Conservation (phyloP, 2,888 invertebrate species). For the Digitonthophagus gazella region DNA sequence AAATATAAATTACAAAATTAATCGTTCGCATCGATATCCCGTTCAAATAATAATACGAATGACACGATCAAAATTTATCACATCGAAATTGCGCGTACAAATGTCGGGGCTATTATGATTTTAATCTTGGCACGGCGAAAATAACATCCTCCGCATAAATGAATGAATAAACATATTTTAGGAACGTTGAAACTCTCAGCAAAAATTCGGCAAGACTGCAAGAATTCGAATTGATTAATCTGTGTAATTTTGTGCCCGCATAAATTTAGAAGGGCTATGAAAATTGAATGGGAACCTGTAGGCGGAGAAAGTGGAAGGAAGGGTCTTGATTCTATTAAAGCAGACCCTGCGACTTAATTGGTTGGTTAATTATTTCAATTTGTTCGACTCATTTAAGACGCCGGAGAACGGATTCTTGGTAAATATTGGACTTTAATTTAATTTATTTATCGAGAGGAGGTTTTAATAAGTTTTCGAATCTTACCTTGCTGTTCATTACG, state of each 20-base stretch:
- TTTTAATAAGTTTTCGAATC: neutral
- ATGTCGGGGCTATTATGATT: neutral
- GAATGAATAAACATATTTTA: too few species aligned
- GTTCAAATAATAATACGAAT: neutral
- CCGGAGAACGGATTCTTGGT: neutral
- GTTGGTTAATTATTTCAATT: neutral
- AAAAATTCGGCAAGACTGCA: neutral
- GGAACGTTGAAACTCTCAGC: too few species aligned
- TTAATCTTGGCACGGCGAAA: neutral
- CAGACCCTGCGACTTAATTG: neutral
- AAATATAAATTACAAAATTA: neutral
- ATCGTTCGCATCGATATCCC: neutral
- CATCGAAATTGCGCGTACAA: neutral
- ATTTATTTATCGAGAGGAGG: neutral
- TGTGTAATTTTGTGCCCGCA: neutral
- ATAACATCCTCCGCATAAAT: neutral
- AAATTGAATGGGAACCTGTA: neutral
- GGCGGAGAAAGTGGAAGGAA: neutral
- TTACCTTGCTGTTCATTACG: neutral
- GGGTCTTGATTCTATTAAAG: neutral
- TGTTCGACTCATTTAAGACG: neutral
- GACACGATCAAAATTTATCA: neutral
- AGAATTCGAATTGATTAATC: neutral
- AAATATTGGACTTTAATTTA: neutral
- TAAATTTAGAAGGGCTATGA: neutral